Evolutionary conservation across 2,797 vertebrate genomes (phyloP).

Genomic region (Dipus sagitta): DNA sequence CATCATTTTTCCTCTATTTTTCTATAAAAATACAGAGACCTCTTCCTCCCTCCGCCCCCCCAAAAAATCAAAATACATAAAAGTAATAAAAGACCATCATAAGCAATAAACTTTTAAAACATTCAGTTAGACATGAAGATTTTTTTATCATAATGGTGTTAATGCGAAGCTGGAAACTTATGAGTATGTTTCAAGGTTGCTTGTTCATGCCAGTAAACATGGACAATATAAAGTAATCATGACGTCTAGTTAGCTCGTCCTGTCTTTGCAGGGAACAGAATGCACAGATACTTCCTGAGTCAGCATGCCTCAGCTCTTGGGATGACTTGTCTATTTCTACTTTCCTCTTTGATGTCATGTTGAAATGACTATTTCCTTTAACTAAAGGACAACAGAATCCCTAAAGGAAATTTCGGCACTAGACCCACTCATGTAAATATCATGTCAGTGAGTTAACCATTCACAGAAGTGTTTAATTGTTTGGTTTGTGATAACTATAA

Average conservation of each 20-base stretch:
- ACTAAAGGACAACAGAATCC: not conserved
- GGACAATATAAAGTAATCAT: not conserved
- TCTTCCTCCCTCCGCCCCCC: too few species aligned
- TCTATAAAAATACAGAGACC: not conserved
- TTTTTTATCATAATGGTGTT: not conserved
- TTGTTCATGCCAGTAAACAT: not conserved
- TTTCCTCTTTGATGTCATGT: not conserved
- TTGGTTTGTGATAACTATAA: not conserved
- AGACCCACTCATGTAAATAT: not conserved
- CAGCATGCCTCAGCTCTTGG: fast-evolving
- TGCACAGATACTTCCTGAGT: fast-evolving
- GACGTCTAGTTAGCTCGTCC: fast-evolving
- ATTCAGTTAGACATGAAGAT: not conserved
- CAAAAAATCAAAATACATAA: not conserved
- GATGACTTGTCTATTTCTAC: not conserved
- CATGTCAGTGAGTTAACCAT: not conserved
- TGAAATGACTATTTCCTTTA: not conserved
- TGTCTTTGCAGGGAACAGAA: not conserved
- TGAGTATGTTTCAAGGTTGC: not conserved
- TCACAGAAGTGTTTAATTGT: not conserved
- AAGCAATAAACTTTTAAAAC: not conserved
- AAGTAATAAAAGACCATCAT: not conserved
- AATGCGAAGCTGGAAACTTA: not conserved
- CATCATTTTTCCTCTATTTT: not conserved
- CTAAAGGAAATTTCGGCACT: not conserved